These are phyloP conservation scores for Limnephilus rhombicus DNA, from an alignment of 2,888 invertebrate species.

Conservation along the genomic window DNA sequence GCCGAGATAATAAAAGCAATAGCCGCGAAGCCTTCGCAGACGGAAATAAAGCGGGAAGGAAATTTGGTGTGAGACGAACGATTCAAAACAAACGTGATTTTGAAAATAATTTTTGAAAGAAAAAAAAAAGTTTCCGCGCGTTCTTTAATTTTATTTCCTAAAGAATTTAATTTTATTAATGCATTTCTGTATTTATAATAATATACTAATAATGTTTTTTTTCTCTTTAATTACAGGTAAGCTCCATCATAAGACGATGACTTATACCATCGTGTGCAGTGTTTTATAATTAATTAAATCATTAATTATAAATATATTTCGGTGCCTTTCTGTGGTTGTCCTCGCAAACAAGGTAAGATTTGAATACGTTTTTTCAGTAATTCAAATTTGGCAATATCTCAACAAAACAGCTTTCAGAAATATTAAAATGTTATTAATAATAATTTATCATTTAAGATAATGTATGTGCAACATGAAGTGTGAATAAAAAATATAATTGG, in stretches of 20 bases:
- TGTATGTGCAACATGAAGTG: neutral
- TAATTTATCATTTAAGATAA: neutral
- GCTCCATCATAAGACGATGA: neutral
- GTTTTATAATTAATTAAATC: constrained; percentile 2
- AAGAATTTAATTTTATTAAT: neutral
- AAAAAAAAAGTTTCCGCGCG: neutral
- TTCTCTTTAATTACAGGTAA: neutral
- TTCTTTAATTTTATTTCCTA: neutral
- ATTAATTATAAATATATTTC: neutral
- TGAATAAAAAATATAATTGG: neutral
- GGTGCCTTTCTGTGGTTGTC: neutral
- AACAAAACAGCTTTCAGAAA: neutral
- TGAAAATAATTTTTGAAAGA: neutral
- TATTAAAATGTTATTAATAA: neutral
- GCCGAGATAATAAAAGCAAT: constrained; percentile 55
- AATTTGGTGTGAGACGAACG: neutral
- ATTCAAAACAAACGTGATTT: neutral
- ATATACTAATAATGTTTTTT: neutral
- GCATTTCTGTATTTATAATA: neutral
- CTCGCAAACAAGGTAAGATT: neutral
- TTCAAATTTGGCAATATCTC: neutral
- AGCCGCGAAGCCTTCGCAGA: constrained; percentile 17
- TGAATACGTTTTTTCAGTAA: neutral
- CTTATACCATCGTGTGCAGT: neutral
- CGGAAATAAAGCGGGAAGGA: neutral